Conservation (phyloP, 1,140 invertebrate genomes). For the Zaprionus ornatus region DNA sequence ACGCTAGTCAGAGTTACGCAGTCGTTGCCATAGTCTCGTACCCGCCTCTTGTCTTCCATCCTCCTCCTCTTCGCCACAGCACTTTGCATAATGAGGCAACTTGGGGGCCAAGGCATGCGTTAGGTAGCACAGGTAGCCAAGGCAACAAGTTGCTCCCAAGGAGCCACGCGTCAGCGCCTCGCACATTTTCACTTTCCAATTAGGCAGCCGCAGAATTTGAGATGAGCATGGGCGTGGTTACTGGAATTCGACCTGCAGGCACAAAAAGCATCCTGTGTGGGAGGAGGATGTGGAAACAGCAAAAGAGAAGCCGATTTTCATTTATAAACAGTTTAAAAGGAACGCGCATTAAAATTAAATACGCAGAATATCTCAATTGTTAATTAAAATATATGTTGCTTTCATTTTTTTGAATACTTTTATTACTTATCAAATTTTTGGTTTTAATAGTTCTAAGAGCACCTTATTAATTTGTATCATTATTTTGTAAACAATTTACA, state of each 20-base stretch:
- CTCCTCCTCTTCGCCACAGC: constrained; percentile 10
- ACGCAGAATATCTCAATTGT: not conserved
- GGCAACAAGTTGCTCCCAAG: constrained; percentile 57
- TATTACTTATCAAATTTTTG: not conserved
- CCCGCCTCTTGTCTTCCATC: too few relatives aligned
- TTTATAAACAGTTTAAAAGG: not conserved
- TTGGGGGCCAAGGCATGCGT: constrained; percentile 14
- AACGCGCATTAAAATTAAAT: not conserved
- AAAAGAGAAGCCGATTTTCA: not conserved
- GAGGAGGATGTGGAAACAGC: not conserved
- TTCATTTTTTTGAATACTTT: not conserved
- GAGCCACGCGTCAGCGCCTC: constrained; percentile 72
- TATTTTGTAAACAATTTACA: too few relatives aligned
- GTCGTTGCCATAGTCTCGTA: not conserved
- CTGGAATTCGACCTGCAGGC: constrained; percentile 1
- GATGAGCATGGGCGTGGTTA: constrained; percentile 10
- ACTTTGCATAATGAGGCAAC: constrained; percentile 75
- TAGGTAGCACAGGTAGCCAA: constrained; percentile 33
- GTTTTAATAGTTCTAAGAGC: not conserved
- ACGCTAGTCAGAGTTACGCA: not conserved
- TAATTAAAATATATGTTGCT: not conserved
- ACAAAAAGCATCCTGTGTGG: not conserved
- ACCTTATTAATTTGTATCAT: not conserved
- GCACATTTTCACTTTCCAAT: constrained; percentile 61
- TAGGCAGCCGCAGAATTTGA: constrained; percentile 39